Evolutionary conservation across 2,888 invertebrate genomes (phyloP), one percentile per base, ranked within the genome.

Genomic region (Eubasilissa splendida): DNA sequence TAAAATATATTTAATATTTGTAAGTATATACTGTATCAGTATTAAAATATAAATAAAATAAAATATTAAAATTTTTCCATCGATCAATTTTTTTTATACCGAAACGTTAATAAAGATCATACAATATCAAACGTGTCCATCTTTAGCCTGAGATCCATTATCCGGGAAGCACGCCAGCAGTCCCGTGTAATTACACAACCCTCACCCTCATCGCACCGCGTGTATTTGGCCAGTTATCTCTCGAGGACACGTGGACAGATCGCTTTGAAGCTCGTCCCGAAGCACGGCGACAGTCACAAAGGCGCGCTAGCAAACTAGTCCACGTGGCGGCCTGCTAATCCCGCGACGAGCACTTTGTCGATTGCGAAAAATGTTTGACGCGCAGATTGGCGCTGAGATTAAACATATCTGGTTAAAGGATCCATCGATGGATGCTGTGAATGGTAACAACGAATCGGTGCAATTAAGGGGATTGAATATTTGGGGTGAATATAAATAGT

Each of bases 151-250:
- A 7, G 53, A 50, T n/a, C 70, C 70, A 70, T 70, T 70, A 70
- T 52, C n/a, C 14, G 14, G 3, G 52, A 2, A 70, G 70, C 14
- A 10, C 71, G 56, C 58, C 71, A 56, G 56, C 71, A 31, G n/a
- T 4, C 58, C 54, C 54, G 50, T 75, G 75, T 76, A 76, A 76
- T 76, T 65, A 54, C 59, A n/a, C 50, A 12, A 54, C 31, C 63
- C 22, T 33, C 63, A 50, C 75, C 53, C 42, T 33, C 52, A 52
- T 22, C 42, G 42, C 52, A 14, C 56, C 22, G 11, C 77, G 54
- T 63, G 66, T 77, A 63, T 77, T 68, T 70, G 77, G 77, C 73
- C 73, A 75, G 80, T 33, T 78, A 78, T 78, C 74, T 70, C 75
- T 59, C 68, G 42, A 53, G 53, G 81, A 70, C 81, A 78, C 81